These are phyloP conservation scores for Polymixis flavicincta DNA, from an alignment of 2,888 invertebrate genomes.

Conservation along the genomic window DNA sequence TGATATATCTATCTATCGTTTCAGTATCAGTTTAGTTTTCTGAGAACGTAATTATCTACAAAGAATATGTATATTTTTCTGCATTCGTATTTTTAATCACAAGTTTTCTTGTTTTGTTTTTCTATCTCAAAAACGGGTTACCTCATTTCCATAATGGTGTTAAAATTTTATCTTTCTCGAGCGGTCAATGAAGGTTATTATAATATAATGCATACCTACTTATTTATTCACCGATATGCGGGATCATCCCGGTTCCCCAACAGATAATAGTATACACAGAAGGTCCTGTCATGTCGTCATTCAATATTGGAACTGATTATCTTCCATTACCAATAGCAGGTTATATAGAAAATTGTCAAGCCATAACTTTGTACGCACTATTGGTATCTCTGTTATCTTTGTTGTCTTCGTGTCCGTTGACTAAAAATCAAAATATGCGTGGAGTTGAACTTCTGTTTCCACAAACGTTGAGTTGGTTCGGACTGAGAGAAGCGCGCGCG, in stretches of 20 bases:
- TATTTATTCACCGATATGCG: slow-evolving; percentile 50
- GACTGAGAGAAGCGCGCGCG: slow-evolving; percentile 65
- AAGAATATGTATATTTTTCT: background rate
- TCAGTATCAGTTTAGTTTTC: background rate
- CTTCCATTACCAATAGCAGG: background rate
- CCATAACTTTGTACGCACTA: background rate
- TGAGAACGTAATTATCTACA: slow-evolving; percentile 1
- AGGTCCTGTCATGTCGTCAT: background rate
- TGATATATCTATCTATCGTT: background rate
- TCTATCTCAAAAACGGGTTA: slow-evolving; percentile 58
- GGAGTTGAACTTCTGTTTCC: slow-evolving; percentile 39
- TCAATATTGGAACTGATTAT: background rate
- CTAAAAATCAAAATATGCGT: background rate
- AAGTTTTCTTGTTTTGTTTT: slow-evolving; percentile 34
- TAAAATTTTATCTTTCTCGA: slow-evolving; percentile 58
- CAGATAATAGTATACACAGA: slow-evolving; percentile 8
- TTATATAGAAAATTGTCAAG: background rate
- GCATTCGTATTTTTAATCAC: slow-evolving; percentile 24
- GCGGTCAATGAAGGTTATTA: slow-evolving; percentile 64
- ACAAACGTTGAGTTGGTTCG: slow-evolving; percentile 1
- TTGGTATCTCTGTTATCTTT: background rate
- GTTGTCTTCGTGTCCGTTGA: background rate
- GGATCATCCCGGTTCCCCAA: slow-evolving; percentile 59
- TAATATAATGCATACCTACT: slow-evolving; percentile 47
- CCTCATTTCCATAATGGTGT: slow-evolving; percentile 63